Conservation (phyloP, 2,888 invertebrate genomes). For the Drosophila anceps region DNA sequence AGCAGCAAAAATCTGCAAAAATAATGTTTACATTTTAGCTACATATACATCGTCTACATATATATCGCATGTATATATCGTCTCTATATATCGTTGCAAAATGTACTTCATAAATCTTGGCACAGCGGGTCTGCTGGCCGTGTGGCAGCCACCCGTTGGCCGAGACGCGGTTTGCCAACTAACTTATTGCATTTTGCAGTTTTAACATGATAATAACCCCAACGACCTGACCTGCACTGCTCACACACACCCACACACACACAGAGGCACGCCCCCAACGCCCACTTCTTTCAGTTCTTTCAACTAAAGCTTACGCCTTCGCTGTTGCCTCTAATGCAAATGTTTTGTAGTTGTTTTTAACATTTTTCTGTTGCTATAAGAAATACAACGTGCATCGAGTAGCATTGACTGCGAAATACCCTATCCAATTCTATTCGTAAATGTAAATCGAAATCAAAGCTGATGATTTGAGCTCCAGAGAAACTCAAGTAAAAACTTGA, state of each 20-base stretch:
- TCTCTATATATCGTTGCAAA: slow-evolving; percentile 6
- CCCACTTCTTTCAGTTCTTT: slow-evolving; percentile 25
- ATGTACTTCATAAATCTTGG: slow-evolving; percentile 69
- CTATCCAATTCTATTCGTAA: background rate
- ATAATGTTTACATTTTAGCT: background rate
- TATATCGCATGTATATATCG: background rate
- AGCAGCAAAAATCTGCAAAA: slow-evolving; percentile 1
- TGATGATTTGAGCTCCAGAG: no score
- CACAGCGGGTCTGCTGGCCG: slow-evolving; percentile 49
- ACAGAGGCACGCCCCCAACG: slow-evolving; percentile 1
- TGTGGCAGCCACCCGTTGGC: slow-evolving; percentile 39
- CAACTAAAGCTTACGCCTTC: slow-evolving; percentile 39
- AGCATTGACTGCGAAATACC: background rate
- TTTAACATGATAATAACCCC: slow-evolving; percentile 73
- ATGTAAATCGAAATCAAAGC: no score
- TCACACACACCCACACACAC: slow-evolving; percentile 4
- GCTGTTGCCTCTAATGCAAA: slow-evolving; percentile 55
- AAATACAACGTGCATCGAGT: background rate
- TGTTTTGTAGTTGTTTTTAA: slow-evolving; percentile 40
- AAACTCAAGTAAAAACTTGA: no score
- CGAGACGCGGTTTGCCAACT: slow-evolving; percentile 57
- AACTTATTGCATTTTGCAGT: slow-evolving; percentile 71
- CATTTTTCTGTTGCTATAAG: slow-evolving; percentile 16
- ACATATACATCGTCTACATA: background rate
- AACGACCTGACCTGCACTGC: slow-evolving; percentile 44